Conservation (phyloP, 2,797 vertebrate genomes). For the Dendrocincla fuliginosa region DNA sequence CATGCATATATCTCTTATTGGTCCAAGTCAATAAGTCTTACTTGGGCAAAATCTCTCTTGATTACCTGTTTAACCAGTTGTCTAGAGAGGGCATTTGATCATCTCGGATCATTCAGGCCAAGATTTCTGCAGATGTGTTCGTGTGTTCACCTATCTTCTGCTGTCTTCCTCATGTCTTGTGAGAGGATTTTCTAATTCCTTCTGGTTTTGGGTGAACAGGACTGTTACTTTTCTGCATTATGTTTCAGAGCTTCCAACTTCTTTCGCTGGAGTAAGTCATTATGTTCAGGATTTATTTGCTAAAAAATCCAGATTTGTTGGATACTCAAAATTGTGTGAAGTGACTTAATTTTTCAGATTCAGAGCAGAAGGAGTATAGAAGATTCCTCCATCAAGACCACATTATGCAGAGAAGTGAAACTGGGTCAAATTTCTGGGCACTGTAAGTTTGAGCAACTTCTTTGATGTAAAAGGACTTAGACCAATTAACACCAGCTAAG, state of each 20-base stretch:
- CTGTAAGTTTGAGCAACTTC: not conserved
- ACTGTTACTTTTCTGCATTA: not conserved
- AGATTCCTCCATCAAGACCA: not conserved
- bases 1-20: not conserved
- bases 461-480: slow-evolving; percentile 39
- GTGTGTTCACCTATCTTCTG: not conserved
- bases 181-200: not conserved
- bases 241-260: not conserved
- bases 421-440: slow-evolving; percentile 33
- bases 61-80: not conserved
- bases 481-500: slow-evolving; percentile 25
- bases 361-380: not conserved
- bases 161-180: not conserved
- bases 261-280: not conserved
- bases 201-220: not conserved
- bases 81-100: not conserved
- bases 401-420: slow-evolving; percentile 11
- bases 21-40: not conserved
- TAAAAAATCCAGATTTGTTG: not conserved
- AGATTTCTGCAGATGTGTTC: not conserved
- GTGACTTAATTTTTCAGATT: not conserved
- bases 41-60: not conserved
- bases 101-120: not conserved
- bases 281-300: not conserved
- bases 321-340: not conserved